Conservation (phyloP, 2,797 vertebrate species). For the Anguilla megastoma region DNA sequence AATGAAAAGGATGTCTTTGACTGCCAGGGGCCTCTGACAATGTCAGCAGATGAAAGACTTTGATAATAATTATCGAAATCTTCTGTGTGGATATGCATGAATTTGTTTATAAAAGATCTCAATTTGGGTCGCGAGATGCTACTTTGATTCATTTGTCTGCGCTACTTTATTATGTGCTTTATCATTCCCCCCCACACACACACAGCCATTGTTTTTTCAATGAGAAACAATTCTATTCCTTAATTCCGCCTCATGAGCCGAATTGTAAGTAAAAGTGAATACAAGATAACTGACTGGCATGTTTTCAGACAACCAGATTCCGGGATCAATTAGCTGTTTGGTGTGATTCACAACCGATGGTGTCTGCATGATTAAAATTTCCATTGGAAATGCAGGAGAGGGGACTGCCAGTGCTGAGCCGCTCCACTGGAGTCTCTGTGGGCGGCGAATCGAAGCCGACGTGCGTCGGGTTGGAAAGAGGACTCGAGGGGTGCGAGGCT, state of each 20-base stretch:
- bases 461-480: neutral
- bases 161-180: neutral
- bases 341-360: neutral
- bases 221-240: neutral
- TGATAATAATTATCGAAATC: neutral
- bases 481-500: neutral
- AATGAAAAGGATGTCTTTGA: neutral
- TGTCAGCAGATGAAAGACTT: neutral
- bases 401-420: neutral
- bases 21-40: neutral
- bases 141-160: neutral
- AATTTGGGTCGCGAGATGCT: neutral
- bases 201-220: neutral
- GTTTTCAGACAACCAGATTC: neutral
- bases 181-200: neutral
- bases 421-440: neutral
- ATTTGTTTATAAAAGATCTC: neutral
- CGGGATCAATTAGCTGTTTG: neutral
- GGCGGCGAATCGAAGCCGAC: neutral
- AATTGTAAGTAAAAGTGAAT: neutral
- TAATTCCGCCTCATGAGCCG: neutral
- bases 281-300: neutral
- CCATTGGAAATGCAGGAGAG: neutral
- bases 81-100: neutral
- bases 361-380: neutral